Base-by-base conservation (phyloP, 2,888 invertebrate genomes). In the Cabera pusaria region DNA sequence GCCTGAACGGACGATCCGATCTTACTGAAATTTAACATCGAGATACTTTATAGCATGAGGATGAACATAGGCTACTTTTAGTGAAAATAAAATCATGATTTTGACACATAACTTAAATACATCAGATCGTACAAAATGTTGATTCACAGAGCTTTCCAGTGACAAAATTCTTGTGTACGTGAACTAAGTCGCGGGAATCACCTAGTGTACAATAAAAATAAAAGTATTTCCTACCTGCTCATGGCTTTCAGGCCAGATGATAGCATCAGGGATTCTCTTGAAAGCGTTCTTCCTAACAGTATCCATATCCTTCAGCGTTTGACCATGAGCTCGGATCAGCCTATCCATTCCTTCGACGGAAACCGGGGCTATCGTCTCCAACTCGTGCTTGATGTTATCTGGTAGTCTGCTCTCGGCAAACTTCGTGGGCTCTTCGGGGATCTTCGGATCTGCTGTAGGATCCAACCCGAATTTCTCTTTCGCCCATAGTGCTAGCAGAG, bases 211-310 rank as follows among this genome's bases (percentile, higher is more conserved):
- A n/a, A n/a, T n/a, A n/a, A 14, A 14, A 14, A 14, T 3, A 14
- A 14, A 14, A 3, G 14, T 4, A 14, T 3, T 17, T 42, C 48
- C 24, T 37, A 88, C 87, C 59, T 98, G 94, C n/a, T 94, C 92
- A 72, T 98, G 97, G 49, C 90, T 91, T 22, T 90, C 92, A 21
- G 98, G 98, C 98, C 98, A 99, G 1, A 97, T 90, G 0, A 99
- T 95, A 6, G 98, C 76, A 67, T 99, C 99, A 1, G 98, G 98
- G 66, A 99, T 96, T 57, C 98, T 91, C 37, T 92, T 91, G 61
- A 96, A 95, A 23, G 72, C 82, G 42, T 96, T 95, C 34, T 91
- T 90, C 58, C 96, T 90, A 35, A 98, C 77, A 6, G 91, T 90
- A 53, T 94, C 93, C 47, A 99, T 95, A 66, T 99, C 99, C 55